These are phyloP conservation scores for Ametastegia equiseti DNA, from an alignment of 2,888 invertebrate species.

Conservation along the genomic window DNA sequence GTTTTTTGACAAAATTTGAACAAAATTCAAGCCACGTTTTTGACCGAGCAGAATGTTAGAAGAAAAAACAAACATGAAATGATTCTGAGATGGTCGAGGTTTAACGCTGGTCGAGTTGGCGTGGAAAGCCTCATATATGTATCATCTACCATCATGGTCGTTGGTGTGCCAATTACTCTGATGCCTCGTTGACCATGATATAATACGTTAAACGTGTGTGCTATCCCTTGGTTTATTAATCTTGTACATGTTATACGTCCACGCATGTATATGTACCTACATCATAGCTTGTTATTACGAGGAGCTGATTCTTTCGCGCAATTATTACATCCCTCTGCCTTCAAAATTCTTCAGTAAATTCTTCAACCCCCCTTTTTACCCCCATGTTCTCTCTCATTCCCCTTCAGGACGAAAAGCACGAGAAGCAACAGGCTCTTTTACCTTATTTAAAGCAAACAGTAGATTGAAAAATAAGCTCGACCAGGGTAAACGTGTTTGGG, in stretches of 20 bases:
- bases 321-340: background rate
- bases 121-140: too few species aligned
- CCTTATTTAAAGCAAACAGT: background rate
- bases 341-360: background rate
- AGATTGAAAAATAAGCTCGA: background rate
- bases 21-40: too few species aligned
- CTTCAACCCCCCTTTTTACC: background rate
- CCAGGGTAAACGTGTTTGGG: background rate
- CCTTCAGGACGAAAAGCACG: background rate
- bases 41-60: too few species aligned
- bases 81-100: too few species aligned
- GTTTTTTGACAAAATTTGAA: too few species aligned
- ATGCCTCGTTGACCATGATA: too few species aligned
- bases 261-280: background rate
- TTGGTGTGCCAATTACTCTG: too few species aligned
- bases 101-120: too few species aligned
- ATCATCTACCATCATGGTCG: too few species aligned
- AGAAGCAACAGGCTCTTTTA: slow-evolving; percentile 17
- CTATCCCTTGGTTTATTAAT: too few species aligned
- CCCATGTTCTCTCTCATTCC: background rate
- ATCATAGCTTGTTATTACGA: background rate
- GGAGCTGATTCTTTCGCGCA: background rate
- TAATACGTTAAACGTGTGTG: too few species aligned
- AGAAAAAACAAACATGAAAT: too few species aligned
- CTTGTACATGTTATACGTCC: background rate